A percentile compares a stretch with the other conserved stretches of the same genome.
These are phyloP conservation scores for Alfaro cultratus DNA, from an alignment of 2,797 vertebrate genomes.

Conservation along the genomic window DNA sequence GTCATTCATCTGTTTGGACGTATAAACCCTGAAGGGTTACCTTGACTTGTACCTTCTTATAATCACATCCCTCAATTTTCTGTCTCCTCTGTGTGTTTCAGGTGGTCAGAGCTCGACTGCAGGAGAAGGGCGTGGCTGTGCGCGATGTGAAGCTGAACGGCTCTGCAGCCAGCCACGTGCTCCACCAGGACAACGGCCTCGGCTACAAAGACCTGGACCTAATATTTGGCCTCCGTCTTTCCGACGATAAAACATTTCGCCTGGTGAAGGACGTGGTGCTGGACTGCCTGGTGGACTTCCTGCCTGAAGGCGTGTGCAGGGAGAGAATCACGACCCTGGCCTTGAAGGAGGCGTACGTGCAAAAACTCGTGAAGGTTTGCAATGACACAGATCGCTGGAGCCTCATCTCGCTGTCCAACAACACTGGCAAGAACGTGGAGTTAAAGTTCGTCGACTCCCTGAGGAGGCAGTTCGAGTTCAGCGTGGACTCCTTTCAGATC, in stretches of 20 bases:
- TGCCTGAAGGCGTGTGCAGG: slow-evolving; percentile 88
- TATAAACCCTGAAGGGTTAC: slow-evolving; percentile 10
- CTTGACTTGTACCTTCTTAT: slow-evolving; percentile 18
- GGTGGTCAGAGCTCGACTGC: slow-evolving; percentile 91
- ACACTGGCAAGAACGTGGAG: slow-evolving; percentile 95
- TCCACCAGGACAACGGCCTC: slow-evolving; percentile 91
- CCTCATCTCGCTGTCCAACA: slow-evolving; percentile 95
- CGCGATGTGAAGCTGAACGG: slow-evolving; percentile 89
- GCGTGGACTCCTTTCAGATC: slow-evolving; percentile 95
- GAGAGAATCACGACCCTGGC: slow-evolving; percentile 90
- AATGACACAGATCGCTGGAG: slow-evolving; percentile 94
- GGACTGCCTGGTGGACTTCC: slow-evolving; percentile 93
- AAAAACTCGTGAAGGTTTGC: slow-evolving; percentile 96
- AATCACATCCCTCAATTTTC: slow-evolving; percentile 31
- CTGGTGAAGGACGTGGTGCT: slow-evolving; percentile 93
- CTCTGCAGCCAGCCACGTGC: slow-evolving; percentile 91
- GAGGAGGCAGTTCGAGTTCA: slow-evolving; percentile 95
- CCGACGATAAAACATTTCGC: slow-evolving; percentile 87
- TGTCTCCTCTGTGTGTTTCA: slow-evolving; percentile 57
- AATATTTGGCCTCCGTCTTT: slow-evolving; percentile 88
- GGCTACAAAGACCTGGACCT: slow-evolving; percentile 96
- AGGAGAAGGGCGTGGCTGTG: slow-evolving; percentile 85
- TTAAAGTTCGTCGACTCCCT: slow-evolving; percentile 95
- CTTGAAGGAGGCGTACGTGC: slow-evolving; percentile 92
- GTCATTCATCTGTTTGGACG: slow-evolving; percentile 9